phyloP scores from a whole-genome alignment of 2,888 invertebrate genomes.

The Chrysina gloriosa region DNA sequence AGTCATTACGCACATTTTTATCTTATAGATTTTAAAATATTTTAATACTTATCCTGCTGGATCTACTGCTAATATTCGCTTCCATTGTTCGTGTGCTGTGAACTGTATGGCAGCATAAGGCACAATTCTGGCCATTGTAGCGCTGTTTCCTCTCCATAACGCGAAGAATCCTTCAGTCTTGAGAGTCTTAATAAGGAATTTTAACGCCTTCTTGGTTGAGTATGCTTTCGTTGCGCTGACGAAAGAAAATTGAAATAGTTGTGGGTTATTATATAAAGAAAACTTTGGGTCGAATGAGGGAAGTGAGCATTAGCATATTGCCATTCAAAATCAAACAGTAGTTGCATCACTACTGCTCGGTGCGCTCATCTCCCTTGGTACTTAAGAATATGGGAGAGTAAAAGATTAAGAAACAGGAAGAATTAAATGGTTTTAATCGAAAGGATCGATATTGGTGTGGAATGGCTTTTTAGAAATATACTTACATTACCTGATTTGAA shows the following conservation, averaged over 20 bases:
- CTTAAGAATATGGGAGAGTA: no score
- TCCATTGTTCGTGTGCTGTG: conserved; percentile 98
- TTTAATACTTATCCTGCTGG: conserved; percentile 65
- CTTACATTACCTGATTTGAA: conserved; percentile 82
- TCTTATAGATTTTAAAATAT: not conserved
- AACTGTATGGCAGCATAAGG: conserved; percentile 99
- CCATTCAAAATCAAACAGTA: no score
- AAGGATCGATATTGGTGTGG: no score
- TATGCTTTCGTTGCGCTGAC: conserved; percentile 74
- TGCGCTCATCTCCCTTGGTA: no score
- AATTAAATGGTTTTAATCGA: no score
- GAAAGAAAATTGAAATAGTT: no score
- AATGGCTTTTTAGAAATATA: conserved; percentile 41
- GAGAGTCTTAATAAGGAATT: conserved; percentile 77
- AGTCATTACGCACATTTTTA: not conserved
- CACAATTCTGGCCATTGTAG: conserved; percentile 96
- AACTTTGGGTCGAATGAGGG: no score
- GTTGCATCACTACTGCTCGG: no score
- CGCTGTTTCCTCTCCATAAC: conserved; percentile 97
- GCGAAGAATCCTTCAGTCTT: conserved; percentile 83
- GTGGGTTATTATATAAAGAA: no score
- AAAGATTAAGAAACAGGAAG: no score
- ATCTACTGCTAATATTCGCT: conserved; percentile 81
- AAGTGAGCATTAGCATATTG: no score
- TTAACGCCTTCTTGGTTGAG: conserved; percentile 76